A percentile compares a stretch with the other conserved stretches of the same genome.
phyloP scores from a whole-genome alignment of 1,140 invertebrate genomes.

The Mamestra configurata region DNA sequence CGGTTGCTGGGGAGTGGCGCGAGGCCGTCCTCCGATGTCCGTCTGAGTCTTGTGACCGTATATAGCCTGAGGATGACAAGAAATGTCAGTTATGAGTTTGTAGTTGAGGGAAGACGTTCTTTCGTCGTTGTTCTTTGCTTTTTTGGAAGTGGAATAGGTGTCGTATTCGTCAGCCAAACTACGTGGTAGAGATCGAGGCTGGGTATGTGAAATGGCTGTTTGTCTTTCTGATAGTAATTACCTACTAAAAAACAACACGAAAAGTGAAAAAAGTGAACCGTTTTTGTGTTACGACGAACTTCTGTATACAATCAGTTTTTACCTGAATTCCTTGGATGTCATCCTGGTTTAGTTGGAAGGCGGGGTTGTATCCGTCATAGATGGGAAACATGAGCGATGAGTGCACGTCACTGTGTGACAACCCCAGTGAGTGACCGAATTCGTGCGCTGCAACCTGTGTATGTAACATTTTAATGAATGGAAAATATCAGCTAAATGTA shows the following conservation, averaged over 20 bases:
- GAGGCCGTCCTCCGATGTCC: conserved; percentile 75
- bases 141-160: too few species aligned
- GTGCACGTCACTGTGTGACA: conserved; percentile 96
- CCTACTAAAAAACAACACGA: too few species aligned
- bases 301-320: conserved; percentile 39
- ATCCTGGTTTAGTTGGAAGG: conserved; percentile 94
- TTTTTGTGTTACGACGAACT: too few species aligned
- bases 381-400: conserved; percentile 98
- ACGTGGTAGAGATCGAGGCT: too few species aligned
- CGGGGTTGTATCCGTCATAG: conserved; percentile 95
- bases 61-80: conserved; percentile 89
- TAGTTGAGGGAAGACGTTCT: background rate
- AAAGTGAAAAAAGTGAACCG: too few species aligned
- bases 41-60: conserved; percentile 93
- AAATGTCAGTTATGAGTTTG: background rate
- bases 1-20: conserved; percentile 76
- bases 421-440: conserved; percentile 97
- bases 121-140: background rate
- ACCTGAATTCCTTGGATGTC: conserved; percentile 94
- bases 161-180: too few species aligned
- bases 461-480: background rate
- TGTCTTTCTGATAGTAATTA: too few species aligned
- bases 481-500: too few species aligned
- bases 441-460: conserved; percentile 97
- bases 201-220: too few species aligned